Base-by-base conservation (phyloP, 1,140 invertebrate species). In the Sminthurinus signatus region DNA sequence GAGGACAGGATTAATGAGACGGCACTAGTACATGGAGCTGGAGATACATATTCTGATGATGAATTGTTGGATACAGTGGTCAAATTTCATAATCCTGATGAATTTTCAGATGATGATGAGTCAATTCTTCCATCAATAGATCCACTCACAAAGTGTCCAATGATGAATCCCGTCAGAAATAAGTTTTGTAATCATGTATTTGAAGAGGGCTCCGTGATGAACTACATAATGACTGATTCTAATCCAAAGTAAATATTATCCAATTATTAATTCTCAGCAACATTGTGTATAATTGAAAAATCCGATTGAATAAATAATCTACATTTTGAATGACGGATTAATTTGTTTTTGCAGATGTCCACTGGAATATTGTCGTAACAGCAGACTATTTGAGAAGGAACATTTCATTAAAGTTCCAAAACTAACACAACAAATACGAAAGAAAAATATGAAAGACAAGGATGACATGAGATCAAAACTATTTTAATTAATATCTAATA, bases 151-250 rank as follows among this genome's bases (percentile, higher is more conserved):
- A 61, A 62, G 17, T n/a, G 59, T 21, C 65, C 65, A 2, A 70
- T 70, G 44, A 17, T 21, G 8, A 28, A 23, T 23, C 62, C 69
- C 1, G 5, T 64, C 2, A 28, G 29, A n/a, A 70, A 67, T 48
- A 67, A 62, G 28, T 60, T 25, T 39, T 70, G 69, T 21, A 48
- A 70, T 31, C 69, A 70, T 36, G 46, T 70, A 14, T 70, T 65
- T 44, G 69, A 70, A 8, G 31, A 51, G 19, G 25, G 28, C 2
- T 61, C 65, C 17, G 62, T 70, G 23, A 1, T n/a, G 10, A 27
- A 31, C 0, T 70, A 50, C 48, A 70, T 70, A 15, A 12, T 19
- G 1, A 29, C 17, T 8, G 52, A 67, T 48, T 50, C 58, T 8
- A 54, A 52, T 1, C 42, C 62, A 2, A 61, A 10, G 68, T 67